Percentiles rank a stretch among this genome's conserved stretches.
Evolutionary conservation across 2,888 invertebrate species (phyloP).

Genomic region (Xestia c-nigrum): DNA sequence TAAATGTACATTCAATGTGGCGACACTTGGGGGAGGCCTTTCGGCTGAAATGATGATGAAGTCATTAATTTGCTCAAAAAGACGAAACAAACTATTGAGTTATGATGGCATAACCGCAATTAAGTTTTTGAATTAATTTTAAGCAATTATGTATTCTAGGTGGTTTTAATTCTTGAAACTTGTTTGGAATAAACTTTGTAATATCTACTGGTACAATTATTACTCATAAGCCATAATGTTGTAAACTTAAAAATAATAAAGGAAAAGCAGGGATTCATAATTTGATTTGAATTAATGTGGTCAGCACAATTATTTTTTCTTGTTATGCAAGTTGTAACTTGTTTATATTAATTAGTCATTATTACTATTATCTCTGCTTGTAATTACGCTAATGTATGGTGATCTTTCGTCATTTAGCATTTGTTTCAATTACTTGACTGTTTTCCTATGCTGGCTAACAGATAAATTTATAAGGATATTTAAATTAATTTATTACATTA

Average conservation of each 20-base stretch:
- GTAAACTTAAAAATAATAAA: not conserved
- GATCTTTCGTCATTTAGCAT: not conserved
- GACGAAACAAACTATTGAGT: not conserved
- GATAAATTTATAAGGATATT: not conserved
- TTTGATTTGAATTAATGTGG: not conserved
- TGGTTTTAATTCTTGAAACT: not conserved
- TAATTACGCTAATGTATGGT: not conserved
- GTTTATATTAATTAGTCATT: not conserved
- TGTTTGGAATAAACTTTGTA: not conserved
- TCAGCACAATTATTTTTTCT: not conserved
- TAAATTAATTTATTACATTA: not conserved
- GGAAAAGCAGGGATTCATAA: not conserved
- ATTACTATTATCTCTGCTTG: constrained; percentile 1
- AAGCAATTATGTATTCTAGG: not conserved
- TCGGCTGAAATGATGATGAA: no score
- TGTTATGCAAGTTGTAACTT: not conserved
- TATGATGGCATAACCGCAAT: constrained; percentile 13
- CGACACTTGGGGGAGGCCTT: no score
- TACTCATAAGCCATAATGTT: not conserved
- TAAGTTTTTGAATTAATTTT: not conserved
- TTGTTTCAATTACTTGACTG: not conserved
- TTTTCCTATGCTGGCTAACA: constrained; percentile 11
- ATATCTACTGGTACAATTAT: not conserved
- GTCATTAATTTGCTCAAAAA: no score
- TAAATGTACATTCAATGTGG: no score